Base-by-base conservation (phyloP, 2,113 vertebrate species). In the Corythornis madagascariensis region DNA sequence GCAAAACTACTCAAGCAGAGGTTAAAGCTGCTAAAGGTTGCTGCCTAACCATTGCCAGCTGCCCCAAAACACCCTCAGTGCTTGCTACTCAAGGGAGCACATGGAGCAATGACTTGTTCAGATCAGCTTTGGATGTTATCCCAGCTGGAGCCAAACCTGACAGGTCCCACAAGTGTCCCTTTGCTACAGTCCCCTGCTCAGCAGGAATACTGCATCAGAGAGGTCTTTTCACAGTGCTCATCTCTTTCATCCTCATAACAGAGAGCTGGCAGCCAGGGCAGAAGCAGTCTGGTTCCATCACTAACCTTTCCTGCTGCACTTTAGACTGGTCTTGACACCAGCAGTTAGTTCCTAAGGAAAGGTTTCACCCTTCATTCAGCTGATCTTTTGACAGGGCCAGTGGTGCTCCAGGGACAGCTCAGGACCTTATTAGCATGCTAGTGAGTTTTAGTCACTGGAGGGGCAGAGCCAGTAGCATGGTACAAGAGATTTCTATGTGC, bases 171-270 rank as follows among this genome's bases (percentile, higher is more conserved):
- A 40, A 28, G n/a, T 1, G 10, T 33, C 12, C 10, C 47, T 81
- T 91, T 82, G 48, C 24, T 47, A 61, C 18, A 9, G 2, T 55
- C 31, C 16, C 24, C 69, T 53, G 15, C 28, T 75, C 45, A 13
- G n/a, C 26, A 20, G 53, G 63, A 64, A 26, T 18, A 63, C 7
- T 60, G 10, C 38, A 42, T 10, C 38, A 72, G 25, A 11, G 7
- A 0, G 13, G 21, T 13, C 25, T 86, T 74, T 45, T 11, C 53
- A 43, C 61, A 56, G 28, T 5, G 4, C 25, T 25, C 28, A 83
- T 56, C n/a, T 40, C 28, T 13, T 43, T 75, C 11, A 56, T 10
- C 1, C 42, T 53, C 7, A 2, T 26, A 57, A 52, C 0, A 1
- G 31, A 47, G 15, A 64, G n/a, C 61, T 56, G 57, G 59, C 40